Percentiles rank a stretch among this genome's conserved stretches.
Conservation (phyloP, 2,797 vertebrate species). For the Acridotheres tristis region DNA sequence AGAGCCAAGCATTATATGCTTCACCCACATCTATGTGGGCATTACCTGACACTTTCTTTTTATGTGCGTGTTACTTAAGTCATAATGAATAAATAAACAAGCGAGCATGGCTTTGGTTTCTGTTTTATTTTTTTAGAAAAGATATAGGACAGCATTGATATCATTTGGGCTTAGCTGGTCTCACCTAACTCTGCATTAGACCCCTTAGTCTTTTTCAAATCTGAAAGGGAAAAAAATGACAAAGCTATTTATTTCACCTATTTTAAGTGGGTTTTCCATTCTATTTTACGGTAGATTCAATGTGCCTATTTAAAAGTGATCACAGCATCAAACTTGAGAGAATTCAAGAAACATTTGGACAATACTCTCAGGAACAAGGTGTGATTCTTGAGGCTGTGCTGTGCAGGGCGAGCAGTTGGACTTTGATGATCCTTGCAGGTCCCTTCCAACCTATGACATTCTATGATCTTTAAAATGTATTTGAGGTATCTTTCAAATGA, state of each 20-base stretch:
- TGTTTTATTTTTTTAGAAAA: neutral
- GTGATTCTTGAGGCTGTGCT: neutral
- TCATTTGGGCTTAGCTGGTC: neutral
- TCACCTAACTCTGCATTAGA: neutral
- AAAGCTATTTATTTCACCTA: neutral
- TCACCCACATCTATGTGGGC: neutral
- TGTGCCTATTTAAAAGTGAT: neutral
- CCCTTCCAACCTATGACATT: neutral
- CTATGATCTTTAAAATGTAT: neutral
- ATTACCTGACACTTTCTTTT: neutral
- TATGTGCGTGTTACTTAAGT: neutral
- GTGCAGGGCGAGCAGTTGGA: rapidly evolving
- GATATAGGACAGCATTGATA: neutral
- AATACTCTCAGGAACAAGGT: neutral
- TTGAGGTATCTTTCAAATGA: neutral
- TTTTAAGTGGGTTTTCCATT: neutral
- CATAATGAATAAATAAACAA: neutral
- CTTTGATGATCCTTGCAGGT: neutral
- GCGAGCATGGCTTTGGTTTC: neutral
- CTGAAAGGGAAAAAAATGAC: neutral
- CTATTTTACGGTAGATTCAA: neutral
- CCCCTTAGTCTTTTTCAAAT: neutral
- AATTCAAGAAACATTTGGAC: neutral
- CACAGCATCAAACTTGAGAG: neutral
- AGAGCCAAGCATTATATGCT: neutral